Conservation (phyloP, 2,797 vertebrate genomes). For the Gambusia yucatana region DNA sequence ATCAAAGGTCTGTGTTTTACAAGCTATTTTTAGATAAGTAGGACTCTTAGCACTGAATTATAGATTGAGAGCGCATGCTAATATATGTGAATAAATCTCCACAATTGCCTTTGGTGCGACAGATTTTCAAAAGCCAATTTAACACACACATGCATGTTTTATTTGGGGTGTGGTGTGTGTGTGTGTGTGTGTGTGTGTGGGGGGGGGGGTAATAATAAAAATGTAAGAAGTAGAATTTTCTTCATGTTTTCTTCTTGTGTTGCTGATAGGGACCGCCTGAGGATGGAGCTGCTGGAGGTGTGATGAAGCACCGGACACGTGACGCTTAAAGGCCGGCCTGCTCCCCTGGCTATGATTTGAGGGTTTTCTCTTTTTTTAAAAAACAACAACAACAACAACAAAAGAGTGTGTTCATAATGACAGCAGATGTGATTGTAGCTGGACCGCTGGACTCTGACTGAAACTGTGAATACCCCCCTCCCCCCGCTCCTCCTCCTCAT, state of each 20-base stretch:
- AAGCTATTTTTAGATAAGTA: constrained; percentile 79
- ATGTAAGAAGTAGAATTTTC: constrained; percentile 16
- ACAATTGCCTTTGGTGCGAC: constrained; percentile 70
- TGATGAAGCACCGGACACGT: constrained; percentile 67
- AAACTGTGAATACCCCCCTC: constrained; percentile 82
- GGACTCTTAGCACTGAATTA: constrained; percentile 76
- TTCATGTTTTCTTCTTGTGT: constrained; percentile 42
- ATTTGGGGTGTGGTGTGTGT: too few species aligned
- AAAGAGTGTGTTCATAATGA: constrained; percentile 80
- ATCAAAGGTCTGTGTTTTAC: constrained; percentile 78
- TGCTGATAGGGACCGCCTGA: constrained; percentile 76
- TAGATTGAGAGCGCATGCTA: constrained; percentile 77
- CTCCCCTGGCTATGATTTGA: constrained; percentile 58
- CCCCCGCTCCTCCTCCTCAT: constrained; percentile 36
- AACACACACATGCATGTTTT: constrained; percentile 27
- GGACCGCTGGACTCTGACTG: constrained; percentile 83
- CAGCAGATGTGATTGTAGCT: constrained; percentile 87
- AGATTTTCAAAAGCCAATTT: constrained; percentile 48
- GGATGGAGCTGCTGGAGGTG: constrained; percentile 84
- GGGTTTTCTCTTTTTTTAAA: background rate
- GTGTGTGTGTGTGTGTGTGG: too few species aligned
- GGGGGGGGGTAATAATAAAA: background rate
- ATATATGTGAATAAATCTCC: constrained; percentile 83
- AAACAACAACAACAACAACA: constrained; percentile 6
- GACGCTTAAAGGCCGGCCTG: constrained; percentile 47